Conservation (phyloP, 2,888 invertebrate species). For the Thereva nobilitata region DNA sequence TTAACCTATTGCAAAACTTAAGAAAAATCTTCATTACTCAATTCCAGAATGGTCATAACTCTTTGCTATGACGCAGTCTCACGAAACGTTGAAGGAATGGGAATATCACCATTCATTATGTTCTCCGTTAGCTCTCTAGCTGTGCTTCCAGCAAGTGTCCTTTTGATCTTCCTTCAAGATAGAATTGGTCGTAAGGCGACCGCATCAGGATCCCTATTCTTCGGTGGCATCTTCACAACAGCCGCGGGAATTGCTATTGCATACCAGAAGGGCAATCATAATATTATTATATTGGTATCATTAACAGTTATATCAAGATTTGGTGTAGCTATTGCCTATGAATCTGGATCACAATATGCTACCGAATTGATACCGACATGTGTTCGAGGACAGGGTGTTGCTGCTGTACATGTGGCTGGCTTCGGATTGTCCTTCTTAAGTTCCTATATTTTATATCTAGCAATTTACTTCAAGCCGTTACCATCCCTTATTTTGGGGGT, state of each 20-base stretch:
- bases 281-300: slow-evolving; percentile 56
- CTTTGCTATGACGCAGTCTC: slow-evolving; percentile 66
- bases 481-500: slow-evolving; percentile 59
- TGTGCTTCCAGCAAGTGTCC: slow-evolving; percentile 63
- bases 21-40: not conserved
- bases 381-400: slow-evolving; percentile 66
- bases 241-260: slow-evolving; percentile 58
- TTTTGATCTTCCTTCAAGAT: slow-evolving; percentile 57
- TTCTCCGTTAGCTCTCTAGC: slow-evolving; percentile 62
- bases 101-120: slow-evolving; percentile 62
- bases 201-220: slow-evolving; percentile 61
- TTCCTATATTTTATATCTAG: slow-evolving; percentile 58
- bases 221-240: slow-evolving; percentile 62
- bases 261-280: slow-evolving; percentile 41
- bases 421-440: slow-evolving; percentile 61
- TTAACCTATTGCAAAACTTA: not conserved
- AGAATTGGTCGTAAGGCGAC: slow-evolving; percentile 61
- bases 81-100: slow-evolving; percentile 63
- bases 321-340: slow-evolving; percentile 66
- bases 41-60: slow-evolving; percentile 63
- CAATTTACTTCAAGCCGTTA: slow-evolving; percentile 49
- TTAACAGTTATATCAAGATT: slow-evolving; percentile 63
- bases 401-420: slow-evolving; percentile 64
- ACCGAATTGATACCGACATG: slow-evolving; percentile 68
- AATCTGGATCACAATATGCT: slow-evolving; percentile 67